A percentile compares a stretch with the other conserved stretches of the same genome.
These are phyloP conservation scores for Channa striata DNA, from an alignment of 2,797 vertebrate genomes.

Conservation along the genomic window DNA sequence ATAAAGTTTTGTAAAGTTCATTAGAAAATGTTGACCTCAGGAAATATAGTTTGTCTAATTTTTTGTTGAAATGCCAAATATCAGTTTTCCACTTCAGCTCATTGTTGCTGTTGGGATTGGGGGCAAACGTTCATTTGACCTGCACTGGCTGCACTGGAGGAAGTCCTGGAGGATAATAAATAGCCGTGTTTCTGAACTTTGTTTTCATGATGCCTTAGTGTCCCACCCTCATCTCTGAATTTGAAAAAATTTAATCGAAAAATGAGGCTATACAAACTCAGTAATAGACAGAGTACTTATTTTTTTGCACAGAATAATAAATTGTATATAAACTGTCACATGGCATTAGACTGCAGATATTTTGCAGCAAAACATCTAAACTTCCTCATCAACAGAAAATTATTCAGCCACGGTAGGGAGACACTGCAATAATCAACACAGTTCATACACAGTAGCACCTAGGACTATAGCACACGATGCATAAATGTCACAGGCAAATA, in stretches of 20 bases:
- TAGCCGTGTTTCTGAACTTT: constrained; percentile 40
- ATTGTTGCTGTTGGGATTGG: no score
- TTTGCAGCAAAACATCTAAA: constrained; percentile 5
- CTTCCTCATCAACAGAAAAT: constrained; percentile 12
- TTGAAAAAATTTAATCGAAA: constrained; percentile 12
- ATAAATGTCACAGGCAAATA: constrained; percentile 81
- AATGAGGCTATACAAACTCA: constrained; percentile 3
- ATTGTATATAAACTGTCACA: constrained; percentile 33
- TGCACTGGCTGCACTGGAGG: constrained; percentile 8
- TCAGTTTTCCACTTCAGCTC: no score
- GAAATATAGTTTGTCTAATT: no score
- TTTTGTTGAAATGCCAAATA: no score
- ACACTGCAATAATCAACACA: constrained; percentile 34
- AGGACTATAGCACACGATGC: constrained; percentile 24
- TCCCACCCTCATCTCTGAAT: constrained; percentile 29
- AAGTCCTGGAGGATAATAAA: neutral
- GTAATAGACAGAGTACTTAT: neutral
- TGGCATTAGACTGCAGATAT: neutral
- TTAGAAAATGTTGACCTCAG: no score
- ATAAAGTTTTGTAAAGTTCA: no score
- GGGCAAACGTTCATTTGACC: neutral
- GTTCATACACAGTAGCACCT: constrained; percentile 10
- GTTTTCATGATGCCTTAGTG: constrained; percentile 1
- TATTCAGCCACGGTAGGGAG: neutral
- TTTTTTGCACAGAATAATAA: constrained; percentile 15